Base-by-base conservation (phyloP, 2,888 invertebrate genomes). In the Melanargia galathea region DNA sequence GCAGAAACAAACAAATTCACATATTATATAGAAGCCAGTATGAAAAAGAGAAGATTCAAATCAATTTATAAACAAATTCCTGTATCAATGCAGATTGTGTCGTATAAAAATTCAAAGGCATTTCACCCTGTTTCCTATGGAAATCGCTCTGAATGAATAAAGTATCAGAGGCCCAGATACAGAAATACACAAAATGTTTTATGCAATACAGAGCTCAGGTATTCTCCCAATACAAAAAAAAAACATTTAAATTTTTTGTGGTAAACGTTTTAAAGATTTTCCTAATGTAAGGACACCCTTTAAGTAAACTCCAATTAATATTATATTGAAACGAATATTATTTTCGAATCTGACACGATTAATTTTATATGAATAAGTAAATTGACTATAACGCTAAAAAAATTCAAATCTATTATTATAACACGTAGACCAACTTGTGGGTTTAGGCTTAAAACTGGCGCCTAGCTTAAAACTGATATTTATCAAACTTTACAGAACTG, bases 61-160 rank as follows among this genome's bases (percentile, higher is more conserved):
- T 55, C 60, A 48, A 63, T 63, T 63, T 63, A 49, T 63, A 55
- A 35, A 62, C 45, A 45, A 59, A 57, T 48, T 59, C 51, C 49
- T 22, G 51, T 54, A 63, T 56, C 62, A 60, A 59, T 59, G 58
- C 13, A 35, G 45, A 59, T 48, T 59, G 45, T 55, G 35, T 30
- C 40, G 40, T 60, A 65, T 65, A 85, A 81, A 85, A 80, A 84
- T 83, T 83, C 81, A 83, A 83, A 86, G 78, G 76, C 66, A 75
- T 77, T 77, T 76, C 75, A 77, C 78, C 76, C 77, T 79, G 80
- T 81, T 82, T 80, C 78, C 77, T 80, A 86, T 84, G 83, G 79
- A 83, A 84, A 86, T 86, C 77, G 78, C 68, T 71, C 70, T 70
- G 81, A 82, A 84, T 84, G 83, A 84, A 87, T 87, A 84, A 84